phyloP scores from a whole-genome alignment of 2,113 vertebrate species.

The Ochotona curzoniae region DNA sequence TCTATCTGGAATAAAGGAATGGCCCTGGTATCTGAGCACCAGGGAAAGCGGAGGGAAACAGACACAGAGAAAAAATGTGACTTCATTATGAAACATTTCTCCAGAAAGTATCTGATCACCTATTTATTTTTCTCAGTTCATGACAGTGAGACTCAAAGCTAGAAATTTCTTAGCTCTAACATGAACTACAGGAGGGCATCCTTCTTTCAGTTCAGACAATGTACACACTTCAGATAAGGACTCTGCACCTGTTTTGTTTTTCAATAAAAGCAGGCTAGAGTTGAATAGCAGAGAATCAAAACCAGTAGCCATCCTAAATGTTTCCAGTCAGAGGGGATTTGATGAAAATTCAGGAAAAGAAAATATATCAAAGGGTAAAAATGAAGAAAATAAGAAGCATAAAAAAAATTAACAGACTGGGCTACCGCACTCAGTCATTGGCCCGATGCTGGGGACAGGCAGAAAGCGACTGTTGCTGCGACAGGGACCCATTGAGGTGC shows the following conservation, averaged over 20 bases:
- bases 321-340: not conserved
- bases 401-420: not conserved
- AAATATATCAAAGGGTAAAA: not conserved
- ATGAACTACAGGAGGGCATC: not conserved
- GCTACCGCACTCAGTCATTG: not conserved
- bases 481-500: not conserved
- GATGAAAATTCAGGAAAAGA: not conserved
- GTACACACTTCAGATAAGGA: not conserved
- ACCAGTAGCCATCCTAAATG: not conserved
- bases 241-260: not conserved
- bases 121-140: not conserved
- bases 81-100: not conserved
- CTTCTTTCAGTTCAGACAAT: not conserved
- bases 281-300: not conserved
- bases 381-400: not conserved
- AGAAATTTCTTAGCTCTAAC: not conserved
- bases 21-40: not conserved
- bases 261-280: not conserved
- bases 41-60: not conserved
- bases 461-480: rapidly evolving
- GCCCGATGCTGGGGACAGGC: not conserved
- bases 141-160: not conserved
- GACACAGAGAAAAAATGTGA: not conserved
- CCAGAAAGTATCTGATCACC: not conserved
- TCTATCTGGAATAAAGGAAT: not conserved